These are phyloP conservation scores for Leucosticte australis DNA, from an alignment of 2,113 vertebrate species.

Conservation along the genomic window DNA sequence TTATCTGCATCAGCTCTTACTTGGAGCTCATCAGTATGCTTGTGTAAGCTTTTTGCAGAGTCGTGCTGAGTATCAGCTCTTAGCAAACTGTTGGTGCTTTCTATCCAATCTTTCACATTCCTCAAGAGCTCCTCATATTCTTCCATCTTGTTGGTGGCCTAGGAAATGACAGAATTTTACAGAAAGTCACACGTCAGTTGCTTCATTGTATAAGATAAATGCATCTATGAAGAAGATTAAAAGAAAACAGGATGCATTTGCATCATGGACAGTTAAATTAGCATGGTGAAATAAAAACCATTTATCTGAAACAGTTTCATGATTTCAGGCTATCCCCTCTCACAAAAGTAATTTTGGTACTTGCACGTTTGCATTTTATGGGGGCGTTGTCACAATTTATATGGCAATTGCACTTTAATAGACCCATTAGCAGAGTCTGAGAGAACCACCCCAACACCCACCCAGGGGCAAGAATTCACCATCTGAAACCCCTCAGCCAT, in stretches of 20 bases:
- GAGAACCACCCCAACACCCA: background rate
- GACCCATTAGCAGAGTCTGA: background rate
- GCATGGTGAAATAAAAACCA: background rate
- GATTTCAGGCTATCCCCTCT: background rate
- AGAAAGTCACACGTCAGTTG: background rate
- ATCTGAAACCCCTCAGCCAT: background rate
- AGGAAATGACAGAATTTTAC: slow-evolving; percentile 2
- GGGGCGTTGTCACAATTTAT: background rate
- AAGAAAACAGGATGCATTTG: background rate
- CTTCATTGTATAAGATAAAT: background rate
- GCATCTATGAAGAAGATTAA: background rate
- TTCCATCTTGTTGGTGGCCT: slow-evolving; percentile 85
- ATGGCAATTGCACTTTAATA: background rate
- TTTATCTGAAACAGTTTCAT: background rate
- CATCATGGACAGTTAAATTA: background rate
- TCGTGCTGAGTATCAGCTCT: slow-evolving; percentile 73
- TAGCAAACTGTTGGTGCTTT: slow-evolving; percentile 80
- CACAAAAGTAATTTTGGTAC: background rate
- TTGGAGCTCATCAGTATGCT: slow-evolving; percentile 78
- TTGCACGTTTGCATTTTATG: background rate
- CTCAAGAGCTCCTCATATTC: slow-evolving; percentile 86
- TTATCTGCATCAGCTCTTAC: slow-evolving; percentile 52
- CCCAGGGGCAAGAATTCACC: background rate
- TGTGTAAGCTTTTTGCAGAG: slow-evolving; percentile 80
- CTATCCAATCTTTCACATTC: slow-evolving; percentile 82